Evolutionary conservation across 2,797 vertebrate genomes (phyloP), one percentile per base, ranked within the genome.

Genomic region (Thripadectes ignobilis): DNA sequence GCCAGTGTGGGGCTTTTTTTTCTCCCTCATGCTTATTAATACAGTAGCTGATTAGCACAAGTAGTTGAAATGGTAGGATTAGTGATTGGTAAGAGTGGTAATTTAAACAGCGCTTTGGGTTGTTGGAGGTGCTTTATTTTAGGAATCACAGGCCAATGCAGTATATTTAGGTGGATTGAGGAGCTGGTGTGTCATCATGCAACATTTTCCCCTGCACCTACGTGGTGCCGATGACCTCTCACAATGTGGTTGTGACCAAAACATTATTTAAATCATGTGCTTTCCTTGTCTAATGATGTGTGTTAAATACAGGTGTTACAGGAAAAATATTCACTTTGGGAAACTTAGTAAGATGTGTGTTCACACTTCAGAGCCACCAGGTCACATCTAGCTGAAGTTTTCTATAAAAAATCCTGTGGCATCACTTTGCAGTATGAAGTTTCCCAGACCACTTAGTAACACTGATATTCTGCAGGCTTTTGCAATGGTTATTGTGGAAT

Each of bases 1-100:
- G 84, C 86, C 51, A 49, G 46, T 89, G 75, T 82, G 48, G 10
- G 4, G 0, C 12, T 34, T 52, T 62, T 78, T 57, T 34, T 27
- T 4, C 21, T 63, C 51, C 38, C 36, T 87, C 45, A 17, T 91
- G 75, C 72, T 84, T 96, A 94, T 95, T 96, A 97, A 94, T 96
- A 91, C 72, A 76, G 90, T 66, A 78, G 39, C 90, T 94, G 96
- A 92, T 97, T 91, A 96, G 78, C 86, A 88, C 81, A 91, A 94
- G 78, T 73, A 84, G 88, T 94, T 95, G 73, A 91, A 91, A 94
- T 72, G 86, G 75, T 87, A 78, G 88, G 82, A 88, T 95, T 95
- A 95, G 73, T 77, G 75, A 75, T 83, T 75, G 82, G 82, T 85
- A 83, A 59, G 73, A 88, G 61, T 19, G 69, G 63, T 46, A 76